Percentiles rank a stretch among this genome's conserved stretches.
phyloP scores from a whole-genome alignment of 92 coral and sea anemone genomes.

The Heteractis magnifica region DNA sequence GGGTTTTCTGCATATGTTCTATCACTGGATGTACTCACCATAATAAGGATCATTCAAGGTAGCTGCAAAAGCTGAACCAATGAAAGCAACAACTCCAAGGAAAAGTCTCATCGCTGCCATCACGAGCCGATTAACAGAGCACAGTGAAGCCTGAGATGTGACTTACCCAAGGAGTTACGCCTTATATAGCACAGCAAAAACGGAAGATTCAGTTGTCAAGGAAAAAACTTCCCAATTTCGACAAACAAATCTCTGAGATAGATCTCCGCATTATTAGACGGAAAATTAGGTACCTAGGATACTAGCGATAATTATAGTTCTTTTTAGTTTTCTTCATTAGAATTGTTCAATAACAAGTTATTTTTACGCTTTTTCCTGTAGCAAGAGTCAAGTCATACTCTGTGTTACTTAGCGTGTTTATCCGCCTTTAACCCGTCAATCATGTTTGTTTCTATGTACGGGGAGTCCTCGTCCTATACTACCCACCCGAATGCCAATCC shows the following conservation, averaged over 20 bases:
- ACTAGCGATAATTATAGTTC: background rate
- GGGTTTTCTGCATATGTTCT: too few species aligned
- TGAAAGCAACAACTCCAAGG: background rate
- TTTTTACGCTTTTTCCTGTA: background rate
- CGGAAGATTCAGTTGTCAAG: background rate
- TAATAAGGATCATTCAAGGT: background rate
- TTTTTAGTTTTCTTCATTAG: background rate
- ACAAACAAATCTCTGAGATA: background rate
- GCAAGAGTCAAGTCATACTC: too few species aligned
- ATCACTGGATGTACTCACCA: background rate
- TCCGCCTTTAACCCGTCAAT: too few species aligned
- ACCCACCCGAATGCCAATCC: too few species aligned
- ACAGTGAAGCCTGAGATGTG: background rate
- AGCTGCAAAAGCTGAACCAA: background rate
- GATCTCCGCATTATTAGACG: background rate
- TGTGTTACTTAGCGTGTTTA: too few species aligned
- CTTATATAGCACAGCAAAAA: background rate
- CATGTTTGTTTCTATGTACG: too few species aligned
- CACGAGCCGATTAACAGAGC: background rate
- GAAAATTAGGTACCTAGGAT: background rate
- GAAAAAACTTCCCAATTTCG: background rate
- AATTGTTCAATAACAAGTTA: background rate
- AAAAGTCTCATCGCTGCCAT: background rate
- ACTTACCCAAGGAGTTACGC: background rate
- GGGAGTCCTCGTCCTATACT: too few species aligned